phyloP scores from a whole-genome alignment of 2,888 invertebrate species.

The Netelia virgata region DNA sequence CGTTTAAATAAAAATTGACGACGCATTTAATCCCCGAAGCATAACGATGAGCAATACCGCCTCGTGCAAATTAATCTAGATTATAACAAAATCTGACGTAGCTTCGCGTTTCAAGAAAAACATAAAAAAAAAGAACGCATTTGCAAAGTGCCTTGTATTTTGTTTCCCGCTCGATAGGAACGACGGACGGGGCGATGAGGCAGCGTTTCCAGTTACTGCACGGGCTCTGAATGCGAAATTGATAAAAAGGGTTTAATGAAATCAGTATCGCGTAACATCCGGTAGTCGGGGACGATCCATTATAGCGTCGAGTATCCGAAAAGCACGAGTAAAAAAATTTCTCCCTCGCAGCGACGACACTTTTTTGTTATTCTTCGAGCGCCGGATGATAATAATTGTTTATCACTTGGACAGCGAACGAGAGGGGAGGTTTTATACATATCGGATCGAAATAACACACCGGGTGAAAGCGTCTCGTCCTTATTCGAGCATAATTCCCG shows the following conservation, averaged over 20 bases:
- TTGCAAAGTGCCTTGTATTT: slow-evolving; percentile 13
- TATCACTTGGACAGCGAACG: neutral
- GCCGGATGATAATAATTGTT: slow-evolving; percentile 36
- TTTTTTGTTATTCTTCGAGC: neutral
- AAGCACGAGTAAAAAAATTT: neutral
- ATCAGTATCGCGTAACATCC: slow-evolving; percentile 67
- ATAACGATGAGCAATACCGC: neutral
- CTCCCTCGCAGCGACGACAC: neutral
- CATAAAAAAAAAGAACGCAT: neutral
- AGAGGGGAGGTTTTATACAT: slow-evolving; percentile 11
- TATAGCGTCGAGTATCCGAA: slow-evolving; percentile 54
- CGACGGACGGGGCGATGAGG: neutral
- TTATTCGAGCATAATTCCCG: slow-evolving; percentile 42
- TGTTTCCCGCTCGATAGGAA: slow-evolving; percentile 12
- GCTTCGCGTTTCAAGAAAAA: slow-evolving; percentile 4
- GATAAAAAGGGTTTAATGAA: slow-evolving; percentile 70
- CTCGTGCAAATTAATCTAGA: slow-evolving; percentile 20
- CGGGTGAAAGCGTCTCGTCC: slow-evolving; percentile 30
- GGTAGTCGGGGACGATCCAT: slow-evolving; percentile 32
- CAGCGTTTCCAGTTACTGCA: slow-evolving; percentile 61
- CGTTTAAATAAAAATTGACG: neutral
- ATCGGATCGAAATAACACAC: slow-evolving; percentile 7
- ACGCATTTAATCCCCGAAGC: neutral
- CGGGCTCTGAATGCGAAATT: slow-evolving; percentile 60
- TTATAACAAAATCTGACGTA: neutral